These are phyloP conservation scores for Lithobates pipiens DNA, from an alignment of 2,797 vertebrate genomes.

Conservation along the genomic window DNA sequence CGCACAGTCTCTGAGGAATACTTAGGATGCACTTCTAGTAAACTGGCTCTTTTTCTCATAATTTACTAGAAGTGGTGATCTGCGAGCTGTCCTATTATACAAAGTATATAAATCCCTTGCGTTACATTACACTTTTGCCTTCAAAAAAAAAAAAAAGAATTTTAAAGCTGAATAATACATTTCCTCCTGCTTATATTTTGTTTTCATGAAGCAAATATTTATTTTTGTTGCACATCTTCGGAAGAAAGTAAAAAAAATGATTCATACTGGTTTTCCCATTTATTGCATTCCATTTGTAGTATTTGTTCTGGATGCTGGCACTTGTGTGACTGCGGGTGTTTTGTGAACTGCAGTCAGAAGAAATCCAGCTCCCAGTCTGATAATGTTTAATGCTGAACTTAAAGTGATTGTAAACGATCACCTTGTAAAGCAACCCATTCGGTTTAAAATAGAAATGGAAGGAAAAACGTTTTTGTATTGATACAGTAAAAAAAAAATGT, in stretches of 20 bases:
- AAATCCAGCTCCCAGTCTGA: neutral
- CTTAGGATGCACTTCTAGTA: constrained; percentile 71
- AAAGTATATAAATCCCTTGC: constrained; percentile 69
- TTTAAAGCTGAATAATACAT: constrained; percentile 64
- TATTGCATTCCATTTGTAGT: neutral
- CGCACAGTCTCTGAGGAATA: constrained; percentile 70
- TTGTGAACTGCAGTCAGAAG: neutral
- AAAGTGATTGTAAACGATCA: too few species aligned
- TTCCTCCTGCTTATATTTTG: constrained; percentile 60
- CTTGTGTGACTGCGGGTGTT: neutral
- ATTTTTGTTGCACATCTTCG: neutral
- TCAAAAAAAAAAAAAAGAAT: constrained; percentile 65
- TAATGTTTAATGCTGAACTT: neutral
- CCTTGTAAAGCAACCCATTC: too few species aligned
- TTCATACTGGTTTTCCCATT: neutral
- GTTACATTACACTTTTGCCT: constrained; percentile 64
- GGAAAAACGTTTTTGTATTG: too few species aligned
- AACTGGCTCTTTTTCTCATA: constrained; percentile 73
- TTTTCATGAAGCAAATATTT: constrained; percentile 33
- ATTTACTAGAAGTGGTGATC: constrained; percentile 71
- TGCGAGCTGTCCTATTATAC: constrained; percentile 66
- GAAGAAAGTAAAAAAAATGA: neutral
- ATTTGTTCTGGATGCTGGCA: neutral
- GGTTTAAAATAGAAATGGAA: too few species aligned
- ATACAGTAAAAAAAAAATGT: too few species aligned